Percentiles rank a stretch among this genome's conserved stretches.
Conservation (phyloP, 2,888 invertebrate genomes). For the Cistogaster globosa region DNA sequence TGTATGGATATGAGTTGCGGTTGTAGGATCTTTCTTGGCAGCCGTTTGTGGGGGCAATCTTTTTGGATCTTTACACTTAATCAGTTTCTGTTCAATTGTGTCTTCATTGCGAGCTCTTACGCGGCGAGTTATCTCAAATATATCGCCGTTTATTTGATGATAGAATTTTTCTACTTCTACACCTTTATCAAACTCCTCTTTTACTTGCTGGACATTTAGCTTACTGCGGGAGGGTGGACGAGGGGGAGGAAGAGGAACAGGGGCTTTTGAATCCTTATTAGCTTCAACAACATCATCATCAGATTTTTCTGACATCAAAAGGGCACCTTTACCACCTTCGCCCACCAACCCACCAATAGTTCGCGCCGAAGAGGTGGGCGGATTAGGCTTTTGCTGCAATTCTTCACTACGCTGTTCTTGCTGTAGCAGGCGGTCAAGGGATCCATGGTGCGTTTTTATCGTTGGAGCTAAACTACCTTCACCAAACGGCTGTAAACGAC, state of each 20-base stretch:
- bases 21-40: slow-evolving; percentile 69
- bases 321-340: slow-evolving; percentile 75
- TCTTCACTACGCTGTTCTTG: slow-evolving; percentile 76
- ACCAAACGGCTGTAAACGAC: slow-evolving; percentile 80
- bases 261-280: slow-evolving; percentile 70
- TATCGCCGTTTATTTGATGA: slow-evolving; percentile 83
- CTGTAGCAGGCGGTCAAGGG: slow-evolving; percentile 81
- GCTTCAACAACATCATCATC: slow-evolving; percentile 77
- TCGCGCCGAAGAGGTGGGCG: slow-evolving; percentile 74
- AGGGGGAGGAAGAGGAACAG: slow-evolving; percentile 75
- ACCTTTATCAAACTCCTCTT: slow-evolving; percentile 81
- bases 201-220: slow-evolving; percentile 74
- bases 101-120: slow-evolving; percentile 82
- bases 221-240: slow-evolving; percentile 74
- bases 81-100: slow-evolving; percentile 81
- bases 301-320: slow-evolving; percentile 76
- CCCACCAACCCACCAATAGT: slow-evolving; percentile 79
- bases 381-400: slow-evolving; percentile 47
- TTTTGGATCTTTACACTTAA: slow-evolving; percentile 79
- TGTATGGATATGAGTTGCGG: slow-evolving; percentile 63
- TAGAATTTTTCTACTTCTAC: slow-evolving; percentile 83
- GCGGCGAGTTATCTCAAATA: slow-evolving; percentile 82
- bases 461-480: slow-evolving; percentile 79
- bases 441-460: slow-evolving; percentile 82
- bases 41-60: slow-evolving; percentile 76